Conservation (phyloP, 2,888 invertebrate genomes). For the Bibio marci region DNA sequence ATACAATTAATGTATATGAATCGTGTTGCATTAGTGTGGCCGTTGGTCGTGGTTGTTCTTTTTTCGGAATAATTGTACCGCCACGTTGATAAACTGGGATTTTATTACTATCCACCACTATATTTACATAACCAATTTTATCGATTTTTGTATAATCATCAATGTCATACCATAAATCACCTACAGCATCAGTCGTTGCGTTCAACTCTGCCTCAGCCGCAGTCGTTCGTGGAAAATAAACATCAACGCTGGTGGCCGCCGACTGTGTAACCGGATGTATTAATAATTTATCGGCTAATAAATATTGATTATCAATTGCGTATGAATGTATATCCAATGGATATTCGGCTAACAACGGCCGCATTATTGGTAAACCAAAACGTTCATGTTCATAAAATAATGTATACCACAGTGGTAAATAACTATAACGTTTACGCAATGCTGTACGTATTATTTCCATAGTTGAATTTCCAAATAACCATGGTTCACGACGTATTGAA, state of each 20-base stretch:
- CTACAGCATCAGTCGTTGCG: constrained; percentile 19
- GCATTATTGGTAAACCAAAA: constrained; percentile 73
- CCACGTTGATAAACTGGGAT: constrained; percentile 80
- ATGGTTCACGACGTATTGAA: constrained; percentile 91
- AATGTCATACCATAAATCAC: constrained; percentile 72
- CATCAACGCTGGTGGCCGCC: constrained; percentile 52
- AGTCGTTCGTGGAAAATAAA: constrained; percentile 64
- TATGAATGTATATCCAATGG: constrained; percentile 64
- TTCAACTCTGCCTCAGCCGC: constrained; percentile 16
- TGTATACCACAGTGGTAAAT: constrained; percentile 71
- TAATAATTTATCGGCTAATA: constrained; percentile 66
- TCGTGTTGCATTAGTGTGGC: constrained; percentile 65
- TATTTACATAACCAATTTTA: constrained; percentile 17
- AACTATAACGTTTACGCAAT: constrained; percentile 64
- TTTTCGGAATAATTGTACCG: constrained; percentile 67
- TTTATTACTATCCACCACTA: constrained; percentile 23
- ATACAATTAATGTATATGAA: constrained; percentile 72
- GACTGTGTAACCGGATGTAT: constrained; percentile 70
- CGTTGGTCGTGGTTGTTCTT: constrained; percentile 66
- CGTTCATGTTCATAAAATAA: constrained; percentile 72
- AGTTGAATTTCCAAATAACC: constrained; percentile 65
- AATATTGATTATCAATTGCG: constrained; percentile 64
- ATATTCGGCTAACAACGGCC: constrained; percentile 81
- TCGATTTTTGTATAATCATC: constrained; percentile 45
- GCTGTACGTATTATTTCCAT: constrained; percentile 54